phyloP scores from a whole-genome alignment of 2,797 vertebrate species.

The Neopelma chrysocephalum region DNA sequence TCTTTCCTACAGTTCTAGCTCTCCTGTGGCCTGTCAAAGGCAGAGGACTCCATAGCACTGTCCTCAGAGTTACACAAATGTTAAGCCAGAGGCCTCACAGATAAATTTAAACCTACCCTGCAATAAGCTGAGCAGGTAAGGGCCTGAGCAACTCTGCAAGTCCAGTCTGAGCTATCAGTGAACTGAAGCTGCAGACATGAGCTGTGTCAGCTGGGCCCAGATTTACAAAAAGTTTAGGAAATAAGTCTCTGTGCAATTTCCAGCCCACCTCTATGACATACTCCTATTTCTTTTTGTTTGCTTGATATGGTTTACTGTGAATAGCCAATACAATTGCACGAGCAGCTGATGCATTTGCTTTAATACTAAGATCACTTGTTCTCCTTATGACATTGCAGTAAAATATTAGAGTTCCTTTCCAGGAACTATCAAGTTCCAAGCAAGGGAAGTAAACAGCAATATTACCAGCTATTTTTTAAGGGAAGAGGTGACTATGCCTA shows the following conservation, averaged over 20 bases:
- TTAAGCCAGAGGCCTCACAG: neutral
- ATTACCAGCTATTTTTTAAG: neutral
- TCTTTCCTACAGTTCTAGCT: neutral
- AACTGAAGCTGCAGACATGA: neutral
- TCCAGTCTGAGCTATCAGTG: neutral
- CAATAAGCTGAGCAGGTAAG: no score
- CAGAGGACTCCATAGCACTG: neutral
- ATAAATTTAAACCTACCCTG: neutral
- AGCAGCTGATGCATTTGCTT: neutral
- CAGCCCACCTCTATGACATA: neutral
- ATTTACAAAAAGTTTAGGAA: neutral
- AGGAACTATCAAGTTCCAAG: neutral
- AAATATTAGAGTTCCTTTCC: neutral
- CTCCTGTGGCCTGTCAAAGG: neutral
- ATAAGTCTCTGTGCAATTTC: neutral
- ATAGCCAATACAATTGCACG: neutral
- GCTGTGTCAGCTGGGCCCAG: neutral
- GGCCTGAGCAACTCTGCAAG: neutral
- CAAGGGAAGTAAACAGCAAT: neutral
- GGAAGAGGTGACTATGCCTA: neutral
- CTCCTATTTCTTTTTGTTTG: neutral
- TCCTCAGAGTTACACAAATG: neutral
- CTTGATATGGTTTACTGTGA: neutral
- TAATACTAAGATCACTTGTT: neutral
- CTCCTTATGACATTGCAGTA: neutral